Evolutionary conservation across 2,888 invertebrate genomes (phyloP).

Genomic region (Himalopsyche anomala): DNA sequence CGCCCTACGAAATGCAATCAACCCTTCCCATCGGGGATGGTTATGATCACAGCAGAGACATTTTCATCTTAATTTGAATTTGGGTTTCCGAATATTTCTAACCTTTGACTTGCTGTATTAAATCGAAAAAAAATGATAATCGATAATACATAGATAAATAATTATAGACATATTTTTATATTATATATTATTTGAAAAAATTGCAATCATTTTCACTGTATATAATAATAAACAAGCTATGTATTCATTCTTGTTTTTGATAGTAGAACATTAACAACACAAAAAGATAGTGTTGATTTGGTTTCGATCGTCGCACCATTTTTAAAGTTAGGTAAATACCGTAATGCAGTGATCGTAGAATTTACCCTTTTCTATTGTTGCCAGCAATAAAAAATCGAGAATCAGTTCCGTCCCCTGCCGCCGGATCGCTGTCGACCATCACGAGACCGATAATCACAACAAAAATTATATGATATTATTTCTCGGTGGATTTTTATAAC

Average conservation of each 20-base stretch:
- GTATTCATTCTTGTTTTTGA: no score
- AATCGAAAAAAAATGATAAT: no score
- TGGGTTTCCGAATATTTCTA: no score
- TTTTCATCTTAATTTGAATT: constrained; percentile 55
- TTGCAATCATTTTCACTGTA: no score
- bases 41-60: constrained; percentile 43
- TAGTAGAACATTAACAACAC: no score
- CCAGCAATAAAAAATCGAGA: constrained; percentile 52
- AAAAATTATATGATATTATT: constrained; percentile 65
- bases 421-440: constrained; percentile 53
- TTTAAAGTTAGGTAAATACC: neutral
- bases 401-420: constrained; percentile 61
- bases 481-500: constrained; percentile 66
- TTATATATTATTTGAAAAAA: no score
- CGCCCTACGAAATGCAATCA: constrained; percentile 49
- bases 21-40: constrained; percentile 59
- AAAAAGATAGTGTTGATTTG: no score
- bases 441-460: constrained; percentile 66
- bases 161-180: no score
- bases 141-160: no score
- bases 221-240: no score
- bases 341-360: constrained; percentile 48
- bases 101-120: no score
- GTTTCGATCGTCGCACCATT: no score
- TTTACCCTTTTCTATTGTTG: constrained; percentile 40